Evolutionary conservation across 2,113 vertebrate species (phyloP), one percentile per base, ranked within the genome.

Genomic region (Rhagologus leucostigma): DNA sequence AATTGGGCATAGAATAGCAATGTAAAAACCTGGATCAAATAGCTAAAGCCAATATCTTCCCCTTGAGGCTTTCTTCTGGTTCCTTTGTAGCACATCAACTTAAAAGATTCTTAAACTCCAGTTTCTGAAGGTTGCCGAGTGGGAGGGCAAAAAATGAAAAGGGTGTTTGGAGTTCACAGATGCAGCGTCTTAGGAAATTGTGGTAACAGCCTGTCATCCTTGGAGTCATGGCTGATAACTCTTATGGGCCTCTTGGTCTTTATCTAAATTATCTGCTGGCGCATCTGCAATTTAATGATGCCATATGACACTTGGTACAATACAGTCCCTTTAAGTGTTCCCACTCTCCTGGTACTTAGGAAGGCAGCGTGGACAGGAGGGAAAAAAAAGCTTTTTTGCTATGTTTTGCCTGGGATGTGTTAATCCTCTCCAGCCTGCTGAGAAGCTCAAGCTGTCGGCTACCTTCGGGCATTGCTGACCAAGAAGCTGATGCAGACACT

Each of bases 21-120:
- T 32, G 27, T 67, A 89, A 77, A 94, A 91, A 91, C 35, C 94
- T 96, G 89, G 56, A 91, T 94, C 94, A 94, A 93, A 89, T 63
- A 92, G n/a, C 74, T 79, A 87, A 85, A 83, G 84, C 60, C 69
- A 81, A 0, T 93, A 81, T 64, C 32, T 94, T 96, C 59, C 85
- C 76, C 95, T n/a, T 79, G 92, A 93, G 84, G 35, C 74, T 78
- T 92, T 49, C 39, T 84, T 84, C 94, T 41, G 23, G 15, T 87
- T 92, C 76, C 87, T 97, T 64, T 89, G 79, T 88, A 94, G 75
- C 90, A 47, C 85, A 81, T 79, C 90, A 90, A 89, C 50, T 90
- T 93, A 93, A 84, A 91, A 93, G 84, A 84, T 37, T 65, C 64
- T 53, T 89, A 81, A 93, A 70, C 62, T 91, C 76, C 50, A 16